Evolutionary conservation across 2,113 vertebrate genomes (phyloP).

Genomic region (Apistogramma diplotaenia): DNA sequence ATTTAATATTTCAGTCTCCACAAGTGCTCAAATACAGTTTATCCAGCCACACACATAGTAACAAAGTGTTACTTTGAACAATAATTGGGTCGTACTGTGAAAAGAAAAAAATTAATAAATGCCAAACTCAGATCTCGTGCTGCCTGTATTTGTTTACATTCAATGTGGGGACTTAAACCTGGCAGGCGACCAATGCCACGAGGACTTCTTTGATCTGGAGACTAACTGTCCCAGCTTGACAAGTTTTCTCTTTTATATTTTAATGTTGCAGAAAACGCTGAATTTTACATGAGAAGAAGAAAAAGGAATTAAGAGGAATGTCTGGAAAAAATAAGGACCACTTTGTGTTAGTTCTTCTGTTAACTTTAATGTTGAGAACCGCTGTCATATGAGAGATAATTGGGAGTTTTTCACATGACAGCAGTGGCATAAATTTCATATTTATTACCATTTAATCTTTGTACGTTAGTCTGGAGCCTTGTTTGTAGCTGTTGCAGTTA

Average conservation of each 20-base stretch:
- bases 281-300: not conserved
- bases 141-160: not conserved
- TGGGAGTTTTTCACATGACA: not conserved
- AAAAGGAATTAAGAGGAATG: not conserved
- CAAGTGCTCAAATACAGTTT: fast-evolving
- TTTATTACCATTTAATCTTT: not conserved
- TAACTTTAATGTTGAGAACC: not conserved
- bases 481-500: not conserved
- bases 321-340: not conserved
- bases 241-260: not conserved
- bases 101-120: not conserved
- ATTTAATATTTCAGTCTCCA: not conserved
- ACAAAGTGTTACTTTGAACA: not conserved
- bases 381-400: not conserved
- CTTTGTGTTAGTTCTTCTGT: not conserved
- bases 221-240: not conserved
- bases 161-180: not conserved
- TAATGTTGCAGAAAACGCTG: not conserved
- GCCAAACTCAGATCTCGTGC: not conserved
- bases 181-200: not conserved
- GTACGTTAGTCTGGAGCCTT: not conserved
- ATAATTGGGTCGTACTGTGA: fast-evolving
- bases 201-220: not conserved
- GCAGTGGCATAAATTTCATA: not conserved
- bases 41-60: not conserved